Evolutionary conservation across 2,888 invertebrate genomes (phyloP).

Genomic region (Orchestes rusci): DNA sequence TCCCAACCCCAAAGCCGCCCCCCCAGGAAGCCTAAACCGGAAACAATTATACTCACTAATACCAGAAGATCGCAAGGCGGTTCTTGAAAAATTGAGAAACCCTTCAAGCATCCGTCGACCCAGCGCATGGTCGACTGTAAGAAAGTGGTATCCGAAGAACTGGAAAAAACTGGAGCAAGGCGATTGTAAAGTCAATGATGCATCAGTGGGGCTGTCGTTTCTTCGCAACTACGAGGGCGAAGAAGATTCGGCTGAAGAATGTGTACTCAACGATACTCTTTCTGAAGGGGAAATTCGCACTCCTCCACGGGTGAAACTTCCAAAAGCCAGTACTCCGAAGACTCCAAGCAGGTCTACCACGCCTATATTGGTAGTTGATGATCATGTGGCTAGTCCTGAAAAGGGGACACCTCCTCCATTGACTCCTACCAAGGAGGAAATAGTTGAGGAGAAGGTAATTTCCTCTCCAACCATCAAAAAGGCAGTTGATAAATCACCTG

Average conservation of each 20-base stretch:
- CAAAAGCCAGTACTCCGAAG: no score
- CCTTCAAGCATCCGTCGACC: background rate
- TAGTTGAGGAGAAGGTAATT: background rate
- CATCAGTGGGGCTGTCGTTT: slow-evolving; percentile 38
- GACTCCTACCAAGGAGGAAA: slow-evolving; percentile 14
- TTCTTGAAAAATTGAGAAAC: slow-evolving; percentile 28
- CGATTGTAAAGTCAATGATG: slow-evolving; percentile 37
- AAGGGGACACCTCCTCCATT: no score
- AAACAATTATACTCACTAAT: slow-evolving; percentile 32
- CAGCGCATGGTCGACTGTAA: slow-evolving; percentile 8
- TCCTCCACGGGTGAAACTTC: slow-evolving; percentile 8
- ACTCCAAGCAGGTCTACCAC: background rate
- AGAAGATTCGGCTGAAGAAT: slow-evolving; percentile 23
- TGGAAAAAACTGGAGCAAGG: slow-evolving; percentile 30
- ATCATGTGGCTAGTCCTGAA: background rate
- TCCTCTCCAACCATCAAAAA: slow-evolving; percentile 4
- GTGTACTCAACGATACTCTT: background rate
- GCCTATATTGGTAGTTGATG: background rate
- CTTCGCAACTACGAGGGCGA: slow-evolving; percentile 40
- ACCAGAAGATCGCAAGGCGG: slow-evolving; percentile 27
- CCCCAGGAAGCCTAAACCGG: slow-evolving; percentile 28
- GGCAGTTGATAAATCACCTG: slow-evolving; percentile 1
- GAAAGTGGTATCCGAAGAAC: slow-evolving; percentile 37
- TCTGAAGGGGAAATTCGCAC: slow-evolving; percentile 1
- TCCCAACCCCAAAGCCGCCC: slow-evolving; percentile 29